These are phyloP conservation scores for Scomber japonicus DNA, from an alignment of 2,113 vertebrate genomes.

Conservation along the genomic window DNA sequence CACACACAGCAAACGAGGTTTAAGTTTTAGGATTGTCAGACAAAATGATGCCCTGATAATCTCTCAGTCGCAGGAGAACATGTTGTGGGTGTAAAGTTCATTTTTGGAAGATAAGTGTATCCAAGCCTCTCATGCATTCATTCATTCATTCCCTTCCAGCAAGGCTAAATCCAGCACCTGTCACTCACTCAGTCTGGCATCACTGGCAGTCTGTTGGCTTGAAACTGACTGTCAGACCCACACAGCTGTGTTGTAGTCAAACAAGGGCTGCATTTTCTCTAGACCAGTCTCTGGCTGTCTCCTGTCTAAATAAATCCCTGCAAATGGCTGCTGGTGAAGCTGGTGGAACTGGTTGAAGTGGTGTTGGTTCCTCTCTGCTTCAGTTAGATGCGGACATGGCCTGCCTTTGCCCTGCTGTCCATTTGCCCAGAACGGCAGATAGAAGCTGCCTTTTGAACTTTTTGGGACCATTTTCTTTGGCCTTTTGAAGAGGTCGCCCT, in stretches of 20 bases:
- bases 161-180: constrained; percentile 66
- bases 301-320: constrained; percentile 75
- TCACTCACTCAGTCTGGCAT: constrained; percentile 57
- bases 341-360: constrained; percentile 53
- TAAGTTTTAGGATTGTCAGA: constrained; percentile 72
- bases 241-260: constrained; percentile 96
- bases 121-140: constrained; percentile 19
- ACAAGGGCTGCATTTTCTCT: constrained; percentile 84
- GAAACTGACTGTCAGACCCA: constrained; percentile 89
- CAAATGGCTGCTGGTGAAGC: constrained; percentile 71
- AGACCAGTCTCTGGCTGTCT: constrained; percentile 75
- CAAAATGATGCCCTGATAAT: constrained; percentile 65
- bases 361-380: constrained; percentile 51
- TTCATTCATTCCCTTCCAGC: constrained; percentile 36
- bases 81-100: constrained; percentile 45
- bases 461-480: constrained; percentile 86
- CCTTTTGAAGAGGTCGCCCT: constrained; percentile 87
- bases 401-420: constrained; percentile 84
- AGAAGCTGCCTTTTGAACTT: constrained; percentile 89
- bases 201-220: constrained; percentile 31
- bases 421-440: constrained; percentile 86
- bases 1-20: constrained; percentile 35
- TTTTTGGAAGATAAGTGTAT: constrained; percentile 51
- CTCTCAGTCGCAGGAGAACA: constrained; percentile 30
- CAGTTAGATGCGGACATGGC: constrained; percentile 70